Percentiles rank a stretch among this genome's conserved stretches.
These are phyloP conservation scores for Molothrus ater DNA, from an alignment of 2,797 vertebrate genomes.

Conservation along the genomic window DNA sequence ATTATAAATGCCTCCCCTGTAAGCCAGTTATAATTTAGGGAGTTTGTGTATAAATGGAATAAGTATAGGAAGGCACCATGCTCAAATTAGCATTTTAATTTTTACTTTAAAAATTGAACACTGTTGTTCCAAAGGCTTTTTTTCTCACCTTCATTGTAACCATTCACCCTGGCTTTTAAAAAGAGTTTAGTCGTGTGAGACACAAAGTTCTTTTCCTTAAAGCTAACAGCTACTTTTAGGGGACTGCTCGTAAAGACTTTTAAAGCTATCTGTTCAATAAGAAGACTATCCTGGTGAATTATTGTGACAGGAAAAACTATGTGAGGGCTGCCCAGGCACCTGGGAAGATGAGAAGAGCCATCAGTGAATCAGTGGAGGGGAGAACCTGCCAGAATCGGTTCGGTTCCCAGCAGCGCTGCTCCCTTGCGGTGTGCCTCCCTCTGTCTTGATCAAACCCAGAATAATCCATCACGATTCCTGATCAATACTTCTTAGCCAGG, in stretches of 20 bases:
- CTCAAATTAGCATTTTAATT: constrained; percentile 52
- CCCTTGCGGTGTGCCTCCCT: not conserved
- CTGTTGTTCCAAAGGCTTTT: constrained; percentile 47
- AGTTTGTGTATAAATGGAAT: not conserved
- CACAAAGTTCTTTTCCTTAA: not conserved
- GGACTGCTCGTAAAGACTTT: not conserved
- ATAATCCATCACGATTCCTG: not conserved
- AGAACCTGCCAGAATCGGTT: not conserved
- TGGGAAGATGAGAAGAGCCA: not conserved
- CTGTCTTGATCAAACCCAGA: not conserved
- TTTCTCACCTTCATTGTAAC: not conserved
- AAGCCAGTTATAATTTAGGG: constrained; percentile 48
- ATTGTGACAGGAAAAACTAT: not conserved
- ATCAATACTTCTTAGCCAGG: not conserved
- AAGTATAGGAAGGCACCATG: not conserved
- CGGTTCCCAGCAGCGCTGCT: not conserved
- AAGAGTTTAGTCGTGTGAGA: not conserved
- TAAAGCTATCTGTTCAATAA: constrained; percentile 3
- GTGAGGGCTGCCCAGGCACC: not conserved
- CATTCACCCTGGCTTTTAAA: not conserved
- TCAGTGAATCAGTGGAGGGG: not conserved
- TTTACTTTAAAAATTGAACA: not conserved
- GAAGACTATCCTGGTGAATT: not conserved
- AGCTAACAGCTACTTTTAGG: not conserved
- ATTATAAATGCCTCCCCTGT: constrained; percentile 33